Conservation (phyloP, 2,888 invertebrate genomes). For the Pycnomerus fuliginosus region DNA sequence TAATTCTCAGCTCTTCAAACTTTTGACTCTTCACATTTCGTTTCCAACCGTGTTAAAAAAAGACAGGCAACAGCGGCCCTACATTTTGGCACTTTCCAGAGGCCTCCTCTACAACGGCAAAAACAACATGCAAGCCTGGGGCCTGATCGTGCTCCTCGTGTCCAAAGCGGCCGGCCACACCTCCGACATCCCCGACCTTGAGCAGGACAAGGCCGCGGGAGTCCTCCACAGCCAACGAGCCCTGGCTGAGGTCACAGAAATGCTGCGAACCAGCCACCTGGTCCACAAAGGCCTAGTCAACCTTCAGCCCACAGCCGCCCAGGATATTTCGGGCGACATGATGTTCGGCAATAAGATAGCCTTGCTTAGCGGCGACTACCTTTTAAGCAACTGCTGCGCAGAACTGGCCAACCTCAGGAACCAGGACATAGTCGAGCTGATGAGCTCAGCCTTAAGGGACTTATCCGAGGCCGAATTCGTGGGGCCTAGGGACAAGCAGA, state of each 20-base stretch:
- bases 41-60: no score
- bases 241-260: slow-evolving; percentile 93
- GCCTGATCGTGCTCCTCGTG: slow-evolving; percentile 84
- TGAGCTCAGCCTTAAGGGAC: slow-evolving; percentile 86
- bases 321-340: slow-evolving; percentile 68
- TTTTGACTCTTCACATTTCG: no score
- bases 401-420: slow-evolving; percentile 80
- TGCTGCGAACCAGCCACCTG: slow-evolving; percentile 90
- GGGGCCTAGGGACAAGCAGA: slow-evolving; percentile 80
- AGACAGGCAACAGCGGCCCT: no score
- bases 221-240: slow-evolving; percentile 83
- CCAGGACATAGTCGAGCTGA: slow-evolving; percentile 82
- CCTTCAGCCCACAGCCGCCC: slow-evolving; percentile 59
- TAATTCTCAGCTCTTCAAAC: no score
- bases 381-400: slow-evolving; percentile 84
- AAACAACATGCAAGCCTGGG: slow-evolving; percentile 93
- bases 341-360: slow-evolving; percentile 95
- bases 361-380: slow-evolving; percentile 84
- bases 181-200: slow-evolving; percentile 75
- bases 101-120: slow-evolving; percentile 88
- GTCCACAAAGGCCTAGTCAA: slow-evolving; percentile 83
- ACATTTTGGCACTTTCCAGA: slow-evolving; percentile 56
- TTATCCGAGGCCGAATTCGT: slow-evolving; percentile 89
- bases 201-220: slow-evolving; percentile 83
- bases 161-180: slow-evolving; percentile 91